Evolutionary conservation across 2,113 vertebrate species (phyloP).

Genomic region (Podarcis cretensis): DNA sequence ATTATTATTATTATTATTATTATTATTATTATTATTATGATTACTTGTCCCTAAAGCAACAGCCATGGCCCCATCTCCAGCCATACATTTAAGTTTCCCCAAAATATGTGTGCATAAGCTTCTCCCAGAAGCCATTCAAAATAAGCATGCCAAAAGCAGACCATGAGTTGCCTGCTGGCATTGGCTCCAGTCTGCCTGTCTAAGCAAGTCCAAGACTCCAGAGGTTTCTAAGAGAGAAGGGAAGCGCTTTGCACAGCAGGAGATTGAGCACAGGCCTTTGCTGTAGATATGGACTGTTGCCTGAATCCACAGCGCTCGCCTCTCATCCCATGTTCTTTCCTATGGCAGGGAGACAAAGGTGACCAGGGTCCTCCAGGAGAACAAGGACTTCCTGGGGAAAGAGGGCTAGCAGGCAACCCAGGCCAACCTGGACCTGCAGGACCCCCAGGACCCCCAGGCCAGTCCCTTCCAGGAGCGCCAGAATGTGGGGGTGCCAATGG

Average conservation of each 20-base stretch:
- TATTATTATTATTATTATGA: too few species aligned
- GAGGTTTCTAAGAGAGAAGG: background rate
- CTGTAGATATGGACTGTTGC: background rate
- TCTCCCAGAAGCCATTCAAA: background rate
- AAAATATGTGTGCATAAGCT: background rate
- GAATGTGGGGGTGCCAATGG: background rate
- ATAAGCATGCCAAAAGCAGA: background rate
- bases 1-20: too few species aligned
- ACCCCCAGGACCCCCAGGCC: constrained; percentile 31
- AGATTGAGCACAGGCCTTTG: background rate
- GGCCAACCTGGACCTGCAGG: constrained; percentile 59
- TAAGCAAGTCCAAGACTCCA: background rate
- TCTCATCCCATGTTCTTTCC: background rate
- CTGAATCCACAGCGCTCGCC: background rate
- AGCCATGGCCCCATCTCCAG: background rate
- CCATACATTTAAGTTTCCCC: background rate
- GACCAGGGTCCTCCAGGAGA: constrained; percentile 60
- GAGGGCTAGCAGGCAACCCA: constrained; percentile 43
- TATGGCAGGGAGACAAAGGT: constrained; percentile 64
- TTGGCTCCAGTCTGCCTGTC: background rate
- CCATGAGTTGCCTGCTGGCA: too few species aligned
- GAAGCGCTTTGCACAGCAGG: background rate
- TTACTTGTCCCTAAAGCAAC: background rate
- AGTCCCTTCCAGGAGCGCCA: background rate
- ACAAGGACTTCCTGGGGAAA: constrained; percentile 62